phyloP scores from a whole-genome alignment of 2,888 invertebrate species.

The Hydrotaea diabolus region DNA sequence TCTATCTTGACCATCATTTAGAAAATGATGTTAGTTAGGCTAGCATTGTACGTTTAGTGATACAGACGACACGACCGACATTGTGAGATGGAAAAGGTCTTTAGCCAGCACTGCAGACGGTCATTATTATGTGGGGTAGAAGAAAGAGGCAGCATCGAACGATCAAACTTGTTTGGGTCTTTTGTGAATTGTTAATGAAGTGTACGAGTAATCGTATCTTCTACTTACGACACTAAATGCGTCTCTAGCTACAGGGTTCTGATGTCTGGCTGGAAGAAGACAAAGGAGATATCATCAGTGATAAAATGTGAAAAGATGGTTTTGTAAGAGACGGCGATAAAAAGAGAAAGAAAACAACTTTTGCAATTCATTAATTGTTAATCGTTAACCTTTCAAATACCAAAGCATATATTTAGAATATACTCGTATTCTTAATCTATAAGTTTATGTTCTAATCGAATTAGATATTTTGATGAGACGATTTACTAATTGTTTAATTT shows the following conservation, averaged over 20 bases:
- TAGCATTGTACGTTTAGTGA: slow-evolving; percentile 45
- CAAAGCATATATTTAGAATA: neutral
- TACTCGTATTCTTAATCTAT: neutral
- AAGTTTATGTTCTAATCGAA: too few relatives aligned
- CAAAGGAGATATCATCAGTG: slow-evolving; percentile 33
- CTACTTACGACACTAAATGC: slow-evolving; percentile 60
- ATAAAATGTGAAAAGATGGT: slow-evolving; percentile 44
- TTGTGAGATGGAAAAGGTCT: slow-evolving; percentile 41
- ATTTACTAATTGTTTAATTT: too few relatives aligned
- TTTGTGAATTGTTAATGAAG: slow-evolving; percentile 40
- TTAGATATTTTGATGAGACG: too few relatives aligned
- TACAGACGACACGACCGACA: slow-evolving; percentile 33
- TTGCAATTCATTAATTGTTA: slow-evolving; percentile 23
- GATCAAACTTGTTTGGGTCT: slow-evolving; percentile 48
- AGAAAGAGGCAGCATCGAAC: neutral
- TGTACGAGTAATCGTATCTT: slow-evolving; percentile 33
- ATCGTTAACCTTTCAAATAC: slow-evolving; percentile 8
- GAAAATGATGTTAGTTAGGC: slow-evolving; percentile 50
- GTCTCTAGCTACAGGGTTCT: slow-evolving; percentile 41
- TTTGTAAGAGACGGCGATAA: slow-evolving; percentile 16
- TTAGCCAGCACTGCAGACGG: slow-evolving; percentile 5
- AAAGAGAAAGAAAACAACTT: slow-evolving; percentile 29
- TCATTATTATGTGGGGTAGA: neutral
- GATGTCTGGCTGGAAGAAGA: too few relatives aligned
- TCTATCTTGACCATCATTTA: slow-evolving; percentile 54